Evolutionary conservation across 2,888 invertebrate species (phyloP), one percentile per base, ranked within the genome.

Genomic region (Theretra japonica): DNA sequence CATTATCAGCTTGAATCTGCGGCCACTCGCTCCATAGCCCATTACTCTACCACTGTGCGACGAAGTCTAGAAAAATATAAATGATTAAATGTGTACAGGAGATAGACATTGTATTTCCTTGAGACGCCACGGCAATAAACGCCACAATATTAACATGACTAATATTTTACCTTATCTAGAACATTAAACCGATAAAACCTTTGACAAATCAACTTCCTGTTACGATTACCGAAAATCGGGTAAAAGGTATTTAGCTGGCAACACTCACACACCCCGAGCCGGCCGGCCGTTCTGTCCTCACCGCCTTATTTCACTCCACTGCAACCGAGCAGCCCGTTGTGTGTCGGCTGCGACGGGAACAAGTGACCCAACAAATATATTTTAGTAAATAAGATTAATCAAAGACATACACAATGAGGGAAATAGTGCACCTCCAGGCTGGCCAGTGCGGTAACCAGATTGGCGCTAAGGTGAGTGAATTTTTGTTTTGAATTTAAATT

Each of bases 381-480:
- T 82, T 80, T 76, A 79, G 77, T 75, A 82, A 83, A 77, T 82
- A 82, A 80, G 76, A 83, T 71, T 76, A 77, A 79, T 75, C 79
- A 78, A 72, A 83, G 41, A 48, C 65, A 23, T 23, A 65, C 70
- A 80, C 73, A 95, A 90, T 97, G 97, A 96, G 97, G 94, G 97
- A 97, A 95, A 97, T 97, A 85, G 97, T 97, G 86, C 97, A 97
- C 84, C 95, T 97, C 72, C 97, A 97, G 89, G 97, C 96, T 77
- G 97, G 97, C 83, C 97, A 97, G 92, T 97, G 97, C 94, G 97
- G 97, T 72, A 97, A 97, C 95, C 97, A 97, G 94, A 97, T 97
- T 83, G 97, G 97, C 83, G 94, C 95, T 62, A 95, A 94, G 90
- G 95, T 95, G 77, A 91, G 94, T 92, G 70, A 69, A 72, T 78